These are phyloP conservation scores for Tetragnatha versicolor DNA, from an alignment of 1,140 invertebrate genomes.

Conservation along the genomic window DNA sequence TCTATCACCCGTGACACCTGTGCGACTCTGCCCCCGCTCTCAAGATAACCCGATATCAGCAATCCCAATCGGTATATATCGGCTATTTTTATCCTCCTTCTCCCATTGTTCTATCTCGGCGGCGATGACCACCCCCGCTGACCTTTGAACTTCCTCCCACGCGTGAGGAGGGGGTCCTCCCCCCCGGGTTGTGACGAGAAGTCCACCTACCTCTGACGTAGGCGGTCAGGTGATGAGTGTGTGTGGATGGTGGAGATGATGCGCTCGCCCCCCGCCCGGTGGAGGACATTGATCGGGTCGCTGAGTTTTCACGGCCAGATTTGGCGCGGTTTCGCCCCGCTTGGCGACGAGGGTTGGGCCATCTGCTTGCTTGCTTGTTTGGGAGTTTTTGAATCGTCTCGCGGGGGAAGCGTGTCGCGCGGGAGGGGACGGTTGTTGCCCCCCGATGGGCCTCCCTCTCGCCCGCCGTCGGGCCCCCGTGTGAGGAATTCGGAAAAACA, in stretches of 20 bases:
- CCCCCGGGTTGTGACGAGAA: background rate
- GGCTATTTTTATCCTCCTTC: too few relatives aligned
- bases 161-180: background rate
- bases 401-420: too few relatives aligned
- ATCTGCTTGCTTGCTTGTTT: background rate
- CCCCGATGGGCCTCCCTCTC: too few relatives aligned
- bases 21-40: too few relatives aligned
- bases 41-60: too few relatives aligned
- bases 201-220: conserved; percentile 49
- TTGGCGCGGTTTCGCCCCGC: conserved; percentile 6
- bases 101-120: too few relatives aligned
- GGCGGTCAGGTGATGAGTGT: conserved; percentile 38
- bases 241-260: conserved; percentile 46
- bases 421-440: too few relatives aligned
- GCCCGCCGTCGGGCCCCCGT: too few relatives aligned
- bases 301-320: conserved; percentile 3
- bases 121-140: background rate
- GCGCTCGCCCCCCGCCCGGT: background rate
- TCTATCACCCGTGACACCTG: too few relatives aligned
- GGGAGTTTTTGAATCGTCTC: background rate
- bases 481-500: too few relatives aligned
- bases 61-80: too few relatives aligned
- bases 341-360: background rate
- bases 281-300: conserved; percentile 35
- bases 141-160: conserved; percentile 35